A percentile compares a stretch with the other conserved stretches of the same genome.
These are phyloP conservation scores for Eristalinus aeneus DNA, from an alignment of 2,888 invertebrate species.

Conservation along the genomic window DNA sequence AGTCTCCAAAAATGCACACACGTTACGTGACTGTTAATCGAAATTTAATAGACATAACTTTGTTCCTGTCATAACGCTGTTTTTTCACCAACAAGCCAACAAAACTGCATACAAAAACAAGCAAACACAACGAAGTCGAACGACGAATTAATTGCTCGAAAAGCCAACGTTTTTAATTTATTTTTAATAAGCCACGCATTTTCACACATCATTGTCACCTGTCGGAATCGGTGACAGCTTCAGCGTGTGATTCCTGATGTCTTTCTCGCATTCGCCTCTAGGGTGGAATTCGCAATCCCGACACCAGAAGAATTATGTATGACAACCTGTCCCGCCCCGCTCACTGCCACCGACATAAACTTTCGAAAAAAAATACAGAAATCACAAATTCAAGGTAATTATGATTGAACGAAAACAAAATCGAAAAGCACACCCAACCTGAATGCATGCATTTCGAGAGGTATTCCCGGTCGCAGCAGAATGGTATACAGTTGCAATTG, in stretches of 20 bases:
- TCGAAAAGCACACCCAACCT: constrained; percentile 1
- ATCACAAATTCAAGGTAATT: constrained; percentile 54
- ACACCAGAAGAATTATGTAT: constrained; percentile 6
- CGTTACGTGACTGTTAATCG: constrained; percentile 6
- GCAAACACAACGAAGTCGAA: background rate
- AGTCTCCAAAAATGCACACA: background rate
- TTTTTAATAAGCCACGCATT: constrained; percentile 43
- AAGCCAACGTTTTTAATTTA: constrained; percentile 31
- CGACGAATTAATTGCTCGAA: constrained; percentile 42
- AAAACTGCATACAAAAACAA: background rate
- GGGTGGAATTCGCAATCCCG: constrained; percentile 42
- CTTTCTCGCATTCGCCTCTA: constrained; percentile 26
- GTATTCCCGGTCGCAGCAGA: background rate
- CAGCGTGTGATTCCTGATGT: constrained; percentile 25
- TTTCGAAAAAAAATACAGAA: constrained; percentile 21
- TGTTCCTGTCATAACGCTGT: constrained; percentile 19
- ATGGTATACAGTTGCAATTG: constrained; percentile 13
- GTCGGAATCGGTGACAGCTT: constrained; percentile 28
- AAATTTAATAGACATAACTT: constrained; percentile 22
- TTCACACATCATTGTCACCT: constrained; percentile 48
- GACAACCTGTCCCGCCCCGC: constrained; percentile 20
- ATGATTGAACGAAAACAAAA: background rate
- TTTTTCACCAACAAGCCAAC: constrained; percentile 1
- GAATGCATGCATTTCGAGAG: constrained; percentile 14
- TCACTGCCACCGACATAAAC: background rate